phyloP scores from a whole-genome alignment of 92 coral and sea anemone species.

The Epizoanthus ramosus region DNA sequence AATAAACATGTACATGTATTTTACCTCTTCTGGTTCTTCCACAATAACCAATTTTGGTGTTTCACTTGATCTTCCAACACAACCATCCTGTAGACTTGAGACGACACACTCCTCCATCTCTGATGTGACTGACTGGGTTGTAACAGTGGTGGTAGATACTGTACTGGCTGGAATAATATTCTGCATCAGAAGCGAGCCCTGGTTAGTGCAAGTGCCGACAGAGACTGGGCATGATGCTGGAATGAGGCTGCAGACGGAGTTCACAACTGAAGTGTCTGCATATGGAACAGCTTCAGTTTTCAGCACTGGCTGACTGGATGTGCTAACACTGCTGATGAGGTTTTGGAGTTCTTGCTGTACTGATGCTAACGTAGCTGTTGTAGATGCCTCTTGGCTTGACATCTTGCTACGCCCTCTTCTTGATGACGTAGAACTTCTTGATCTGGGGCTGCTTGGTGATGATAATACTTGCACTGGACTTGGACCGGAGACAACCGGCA shows the following conservation, averaged over 20 bases:
- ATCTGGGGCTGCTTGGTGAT: conserved; percentile 20
- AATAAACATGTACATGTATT: neutral
- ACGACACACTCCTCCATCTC: neutral
- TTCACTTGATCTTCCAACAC: conserved; percentile 28
- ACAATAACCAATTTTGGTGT: conserved; percentile 82
- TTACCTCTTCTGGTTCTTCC: conserved; percentile 99
- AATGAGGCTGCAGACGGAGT: neutral
- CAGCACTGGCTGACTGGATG: neutral
- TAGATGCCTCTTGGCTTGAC: conserved; percentile 23
- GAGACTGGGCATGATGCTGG: conserved; percentile 28
- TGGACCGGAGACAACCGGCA: neutral
- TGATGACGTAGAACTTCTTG: conserved; percentile 18
- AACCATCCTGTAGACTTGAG: neutral
- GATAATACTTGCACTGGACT: neutral
- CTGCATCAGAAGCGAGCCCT: neutral
- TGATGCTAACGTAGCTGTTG: conserved; percentile 33
- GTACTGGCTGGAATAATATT: neutral
- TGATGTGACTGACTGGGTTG: neutral
- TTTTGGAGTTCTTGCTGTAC: conserved; percentile 41
- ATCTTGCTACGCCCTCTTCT: neutral
- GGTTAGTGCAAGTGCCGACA: conserved; percentile 7
- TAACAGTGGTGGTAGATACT: neutral
- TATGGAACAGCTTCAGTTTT: neutral
- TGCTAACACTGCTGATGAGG: conserved; percentile 24
- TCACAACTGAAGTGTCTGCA: conserved; percentile 1